Evolutionary conservation across 2,113 vertebrate species (phyloP), one percentile per base, ranked within the genome.

Genomic region (Condylura cristata): DNA sequence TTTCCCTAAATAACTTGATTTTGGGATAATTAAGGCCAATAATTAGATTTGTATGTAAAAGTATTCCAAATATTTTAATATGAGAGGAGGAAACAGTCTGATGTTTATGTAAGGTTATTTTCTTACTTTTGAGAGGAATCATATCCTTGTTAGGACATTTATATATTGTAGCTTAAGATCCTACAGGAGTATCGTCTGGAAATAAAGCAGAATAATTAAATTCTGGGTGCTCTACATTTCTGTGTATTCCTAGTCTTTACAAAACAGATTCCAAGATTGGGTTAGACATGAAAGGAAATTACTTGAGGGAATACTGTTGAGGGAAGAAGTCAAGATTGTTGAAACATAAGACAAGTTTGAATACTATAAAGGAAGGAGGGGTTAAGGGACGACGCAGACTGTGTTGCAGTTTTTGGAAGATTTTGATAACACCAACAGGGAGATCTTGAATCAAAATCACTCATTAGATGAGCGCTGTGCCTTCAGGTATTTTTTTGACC

Each of bases 11-110:
- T 87, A 81, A 51, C 32, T 88, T 96, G 76, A 88, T 87, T 80
- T 90, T 75, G 92, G 82, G 4, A 46, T 82, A 44, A 82, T 2
- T 26, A 82, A 70, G 32, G 41, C 78, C 85, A 95, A 88, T 39
- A 93, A 18, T 92, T 68, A 79, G 89, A 88, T 96, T 94, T 95
- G 70, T 44, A 92, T 93, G 82, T 83, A 30, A 93, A 96, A 89
- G 30, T 86, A 91, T 61, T 85, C 65, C 34, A 76, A 72, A 3
- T 75, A 10, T 60, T 92, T 89, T 80, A 37, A 53, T 66, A 14
- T 22, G 65, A 90, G 44, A 63, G 44, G 37, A 24, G 24, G 65
- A 90, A 93, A 12, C 12, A 89, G 28, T 51, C 68, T 41, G 26
- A 28, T 92, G 34, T 89, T 97, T 79, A 75, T 79, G 48, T 71